Conservation (phyloP, 2,113 vertebrate genomes). For the Melanerpes aurifrons region DNA sequence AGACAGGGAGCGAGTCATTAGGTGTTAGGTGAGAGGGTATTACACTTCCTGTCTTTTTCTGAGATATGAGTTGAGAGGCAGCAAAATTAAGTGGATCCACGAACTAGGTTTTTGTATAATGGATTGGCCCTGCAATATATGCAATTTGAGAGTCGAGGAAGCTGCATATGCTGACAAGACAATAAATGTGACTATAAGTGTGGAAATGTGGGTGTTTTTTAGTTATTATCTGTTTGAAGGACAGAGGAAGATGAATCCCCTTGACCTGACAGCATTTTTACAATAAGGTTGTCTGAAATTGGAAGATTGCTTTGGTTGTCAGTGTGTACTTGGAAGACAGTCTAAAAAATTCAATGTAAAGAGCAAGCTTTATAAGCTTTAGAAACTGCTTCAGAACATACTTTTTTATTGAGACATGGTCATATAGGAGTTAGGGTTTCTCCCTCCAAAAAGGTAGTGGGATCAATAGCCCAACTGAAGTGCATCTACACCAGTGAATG, state of each 20-base stretch:
- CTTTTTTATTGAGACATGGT: slow-evolving; percentile 1
- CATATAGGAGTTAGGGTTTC: background rate
- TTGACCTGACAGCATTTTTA: slow-evolving; percentile 48
- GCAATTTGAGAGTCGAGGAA: slow-evolving; percentile 20
- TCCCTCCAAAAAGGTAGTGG: background rate
- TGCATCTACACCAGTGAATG: background rate
- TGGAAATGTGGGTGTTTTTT: slow-evolving; percentile 57
- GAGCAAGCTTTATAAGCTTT: background rate
- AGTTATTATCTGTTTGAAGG: slow-evolving; percentile 63
- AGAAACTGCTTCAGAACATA: background rate
- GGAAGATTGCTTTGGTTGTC: slow-evolving; percentile 39
- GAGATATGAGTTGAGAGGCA: slow-evolving; percentile 43
- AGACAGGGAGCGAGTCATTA: slow-evolving; percentile 64
- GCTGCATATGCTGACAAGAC: slow-evolving; percentile 46
- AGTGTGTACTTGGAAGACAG: background rate
- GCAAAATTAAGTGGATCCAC: slow-evolving; percentile 50
- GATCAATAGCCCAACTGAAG: background rate
- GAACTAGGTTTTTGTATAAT: slow-evolving; percentile 44
- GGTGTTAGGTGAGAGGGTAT: slow-evolving; percentile 46
- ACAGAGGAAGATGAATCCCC: slow-evolving; percentile 50
- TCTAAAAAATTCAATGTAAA: background rate
- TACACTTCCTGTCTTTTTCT: slow-evolving; percentile 58
- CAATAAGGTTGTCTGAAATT: slow-evolving; percentile 46
- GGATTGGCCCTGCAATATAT: slow-evolving; percentile 53
- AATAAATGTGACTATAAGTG: slow-evolving; percentile 50